phyloP scores from a whole-genome alignment of 2,797 vertebrate genomes.

The Taeniopygia guttata region DNA sequence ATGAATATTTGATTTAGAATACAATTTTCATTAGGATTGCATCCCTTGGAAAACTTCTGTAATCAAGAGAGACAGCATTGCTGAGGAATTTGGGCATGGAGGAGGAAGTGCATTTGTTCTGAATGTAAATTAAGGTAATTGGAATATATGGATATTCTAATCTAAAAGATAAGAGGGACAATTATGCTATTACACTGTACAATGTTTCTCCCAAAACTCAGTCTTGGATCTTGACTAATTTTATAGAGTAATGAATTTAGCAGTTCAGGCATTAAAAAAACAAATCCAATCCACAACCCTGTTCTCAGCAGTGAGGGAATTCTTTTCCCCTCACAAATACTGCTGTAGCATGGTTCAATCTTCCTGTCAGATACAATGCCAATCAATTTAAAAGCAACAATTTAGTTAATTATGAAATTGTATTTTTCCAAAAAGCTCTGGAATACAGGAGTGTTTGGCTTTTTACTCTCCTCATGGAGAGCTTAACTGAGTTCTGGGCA shows the following conservation, averaged over 20 bases:
- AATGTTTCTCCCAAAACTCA: neutral
- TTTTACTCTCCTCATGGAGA: neutral
- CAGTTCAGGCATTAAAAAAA: neutral
- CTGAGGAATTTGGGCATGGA: neutral
- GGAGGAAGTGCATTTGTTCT: neutral
- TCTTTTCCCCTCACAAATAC: neutral
- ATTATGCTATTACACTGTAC: neutral
- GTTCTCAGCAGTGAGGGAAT: neutral
- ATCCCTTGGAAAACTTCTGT: conserved; percentile 20
- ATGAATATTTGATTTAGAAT: conserved; percentile 32
- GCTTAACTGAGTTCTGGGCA: neutral
- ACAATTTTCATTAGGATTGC: conserved; percentile 25
- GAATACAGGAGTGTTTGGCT: neutral
- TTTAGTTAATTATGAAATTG: neutral
- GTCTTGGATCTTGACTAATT: neutral
- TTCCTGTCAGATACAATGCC: neutral
- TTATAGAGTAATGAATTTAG: neutral
- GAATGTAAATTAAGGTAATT: conserved; percentile 34
- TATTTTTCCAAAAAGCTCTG: neutral
- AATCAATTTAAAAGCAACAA: neutral
- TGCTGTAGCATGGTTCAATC: neutral
- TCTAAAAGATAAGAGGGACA: conserved; percentile 17
- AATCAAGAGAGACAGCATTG: conserved; percentile 4
- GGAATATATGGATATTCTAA: conserved; percentile 12
- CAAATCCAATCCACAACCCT: neutral